These are phyloP conservation scores for Cremastinae sp. DNA, from an alignment of 2,888 invertebrate species.

Conservation along the genomic window DNA sequence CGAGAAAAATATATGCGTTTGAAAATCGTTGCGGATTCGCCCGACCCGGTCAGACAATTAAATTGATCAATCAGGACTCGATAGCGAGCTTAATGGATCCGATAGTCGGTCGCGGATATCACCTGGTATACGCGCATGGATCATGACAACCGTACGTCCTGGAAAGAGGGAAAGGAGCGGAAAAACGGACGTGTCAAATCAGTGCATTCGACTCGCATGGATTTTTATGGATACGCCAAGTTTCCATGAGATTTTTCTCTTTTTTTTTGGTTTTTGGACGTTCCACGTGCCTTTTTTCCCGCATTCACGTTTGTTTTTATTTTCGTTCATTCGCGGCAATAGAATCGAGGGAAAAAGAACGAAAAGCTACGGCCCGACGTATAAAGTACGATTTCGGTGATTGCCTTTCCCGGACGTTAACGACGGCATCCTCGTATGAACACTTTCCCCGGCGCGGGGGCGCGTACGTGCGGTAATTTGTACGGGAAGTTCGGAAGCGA, in stretches of 20 bases:
- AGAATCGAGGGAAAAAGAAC: constrained; percentile 36
- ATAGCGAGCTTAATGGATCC: constrained; percentile 31
- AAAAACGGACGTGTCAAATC: constrained; percentile 23
- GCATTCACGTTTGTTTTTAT: constrained; percentile 3
- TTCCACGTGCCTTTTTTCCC: constrained; percentile 5
- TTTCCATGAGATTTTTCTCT: constrained; percentile 21
- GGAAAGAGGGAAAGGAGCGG: neutral
- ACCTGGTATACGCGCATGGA: neutral
- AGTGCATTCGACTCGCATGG: constrained; percentile 15
- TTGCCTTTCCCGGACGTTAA: constrained; percentile 58
- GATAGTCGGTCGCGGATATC: constrained; percentile 32
- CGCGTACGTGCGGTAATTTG: constrained; percentile 10
- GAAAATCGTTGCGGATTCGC: neutral
- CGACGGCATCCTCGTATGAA: constrained; percentile 23
- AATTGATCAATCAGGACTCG: constrained; percentile 42
- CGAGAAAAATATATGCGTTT: too few species aligned
- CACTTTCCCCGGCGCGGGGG: neutral
- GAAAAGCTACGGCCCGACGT: constrained; percentile 38
- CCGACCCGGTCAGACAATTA: constrained; percentile 25
- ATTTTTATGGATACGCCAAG: constrained; percentile 45
- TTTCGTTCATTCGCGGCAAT: constrained; percentile 29
- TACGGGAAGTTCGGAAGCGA: neutral
- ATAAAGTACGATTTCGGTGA: constrained; percentile 59
- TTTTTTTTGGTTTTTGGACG: constrained; percentile 7
- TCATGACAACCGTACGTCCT: constrained; percentile 1